A percentile compares a stretch with the other conserved stretches of the same genome.
Conservation (phyloP, 2,888 invertebrate species). For the Dynastes tityus region DNA sequence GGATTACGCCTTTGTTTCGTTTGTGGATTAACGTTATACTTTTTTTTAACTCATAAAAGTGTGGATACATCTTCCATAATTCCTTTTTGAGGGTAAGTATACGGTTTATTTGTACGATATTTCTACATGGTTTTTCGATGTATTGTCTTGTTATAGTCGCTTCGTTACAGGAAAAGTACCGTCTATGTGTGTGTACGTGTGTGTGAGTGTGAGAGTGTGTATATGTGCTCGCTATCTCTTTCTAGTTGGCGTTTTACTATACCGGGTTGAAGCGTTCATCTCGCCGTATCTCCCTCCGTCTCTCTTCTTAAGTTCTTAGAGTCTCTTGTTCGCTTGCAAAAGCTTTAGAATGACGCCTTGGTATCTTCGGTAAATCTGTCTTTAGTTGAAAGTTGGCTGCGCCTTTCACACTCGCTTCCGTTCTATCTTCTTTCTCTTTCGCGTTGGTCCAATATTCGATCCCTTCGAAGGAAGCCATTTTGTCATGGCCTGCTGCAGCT, state of each 20-base stretch:
- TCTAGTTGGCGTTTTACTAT: constrained; percentile 33
- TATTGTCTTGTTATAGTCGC: constrained; percentile 34
- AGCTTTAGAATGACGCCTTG: constrained; percentile 52
- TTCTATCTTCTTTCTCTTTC: constrained; percentile 50
- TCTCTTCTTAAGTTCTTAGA: constrained; percentile 20
- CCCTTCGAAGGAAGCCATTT: constrained; percentile 67
- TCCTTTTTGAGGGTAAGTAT: constrained; percentile 46
- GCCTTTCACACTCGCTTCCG: constrained; percentile 42
- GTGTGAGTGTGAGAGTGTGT: too few relatives aligned
- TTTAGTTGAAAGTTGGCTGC: constrained; percentile 50
- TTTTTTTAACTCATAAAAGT: constrained; percentile 45
- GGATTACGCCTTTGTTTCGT: constrained; percentile 50
- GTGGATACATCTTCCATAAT: constrained; percentile 44
- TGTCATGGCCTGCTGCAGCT: constrained; percentile 61
- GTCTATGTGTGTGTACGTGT: constrained; percentile 7
- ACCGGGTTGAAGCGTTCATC: constrained; percentile 20
- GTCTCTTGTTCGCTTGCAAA: constrained; percentile 48
- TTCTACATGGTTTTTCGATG: constrained; percentile 35
- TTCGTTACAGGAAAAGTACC: constrained; percentile 46
- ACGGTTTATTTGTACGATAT: constrained; percentile 13
- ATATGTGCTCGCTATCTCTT: constrained; percentile 22
- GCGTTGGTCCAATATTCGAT: constrained; percentile 51
- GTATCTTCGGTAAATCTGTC: constrained; percentile 54
- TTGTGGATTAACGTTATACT: constrained; percentile 48
- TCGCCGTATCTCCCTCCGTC: constrained; percentile 24